Evolutionary conservation across 2,888 invertebrate species (phyloP).

Genomic region (Metopia argyrocephala): DNA sequence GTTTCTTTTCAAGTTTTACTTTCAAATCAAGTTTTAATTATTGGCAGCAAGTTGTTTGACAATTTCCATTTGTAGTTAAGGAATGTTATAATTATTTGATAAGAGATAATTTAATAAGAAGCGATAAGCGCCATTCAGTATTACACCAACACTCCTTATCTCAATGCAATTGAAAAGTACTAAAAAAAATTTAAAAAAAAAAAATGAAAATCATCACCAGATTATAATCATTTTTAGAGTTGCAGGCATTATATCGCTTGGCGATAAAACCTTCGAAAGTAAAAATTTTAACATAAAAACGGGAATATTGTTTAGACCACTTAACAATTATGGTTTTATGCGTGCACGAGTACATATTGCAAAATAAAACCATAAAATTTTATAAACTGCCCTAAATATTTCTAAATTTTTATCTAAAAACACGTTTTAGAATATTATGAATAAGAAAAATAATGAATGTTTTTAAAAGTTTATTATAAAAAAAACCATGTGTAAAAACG

Average conservation of each 20-base stretch:
- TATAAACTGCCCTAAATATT: too few species aligned
- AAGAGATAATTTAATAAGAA: conserved; percentile 1
- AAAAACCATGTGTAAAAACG: too few species aligned
- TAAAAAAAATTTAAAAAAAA: background rate
- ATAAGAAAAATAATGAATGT: too few species aligned
- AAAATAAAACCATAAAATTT: background rate
- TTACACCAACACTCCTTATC: conserved; percentile 15
- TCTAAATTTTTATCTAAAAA: too few species aligned
- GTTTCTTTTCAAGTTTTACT: background rate
- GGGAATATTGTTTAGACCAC: background rate
- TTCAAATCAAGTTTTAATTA: background rate
- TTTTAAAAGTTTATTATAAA: too few species aligned
- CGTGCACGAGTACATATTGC: background rate
- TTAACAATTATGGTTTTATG: background rate
- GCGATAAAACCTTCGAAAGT: background rate
- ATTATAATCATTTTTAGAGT: background rate
- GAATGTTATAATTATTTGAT: background rate
- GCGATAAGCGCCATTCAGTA: conserved; percentile 8
- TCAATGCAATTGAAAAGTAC: background rate
- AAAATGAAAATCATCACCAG: background rate
- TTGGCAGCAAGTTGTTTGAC: background rate
- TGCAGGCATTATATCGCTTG: background rate
- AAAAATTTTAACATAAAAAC: background rate
- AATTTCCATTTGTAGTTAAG: background rate
- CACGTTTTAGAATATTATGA: too few species aligned